A percentile compares a stretch with the other conserved stretches of the same genome.
These are phyloP conservation scores for Procambarus virginalis DNA, from an alignment of 1,140 invertebrate species.

Conservation along the genomic window DNA sequence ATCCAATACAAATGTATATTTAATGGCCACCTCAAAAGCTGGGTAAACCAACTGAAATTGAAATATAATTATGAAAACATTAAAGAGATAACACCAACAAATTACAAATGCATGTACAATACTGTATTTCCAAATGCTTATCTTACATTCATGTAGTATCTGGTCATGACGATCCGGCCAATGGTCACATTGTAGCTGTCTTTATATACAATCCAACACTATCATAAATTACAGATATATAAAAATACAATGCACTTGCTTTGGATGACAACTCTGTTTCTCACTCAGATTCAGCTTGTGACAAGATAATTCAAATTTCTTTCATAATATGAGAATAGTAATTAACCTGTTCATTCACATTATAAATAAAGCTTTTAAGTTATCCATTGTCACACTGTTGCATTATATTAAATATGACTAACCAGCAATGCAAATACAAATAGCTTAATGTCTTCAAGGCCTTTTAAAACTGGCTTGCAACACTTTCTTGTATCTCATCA, in stretches of 20 bases:
- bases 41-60: no score
- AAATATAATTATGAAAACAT: no score
- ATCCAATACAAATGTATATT: no score
- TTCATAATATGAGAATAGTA: neutral
- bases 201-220: conserved; percentile 17
- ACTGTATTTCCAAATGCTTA: neutral
- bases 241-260: conserved; percentile 60
- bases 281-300: conserved; percentile 17
- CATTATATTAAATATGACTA: neutral
- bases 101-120: conserved; percentile 12
- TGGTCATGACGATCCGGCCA: conserved; percentile 32
- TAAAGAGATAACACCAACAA: neutral
- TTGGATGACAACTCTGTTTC: conserved; percentile 49
- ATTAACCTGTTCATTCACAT: neutral
- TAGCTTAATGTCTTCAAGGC: neutral
- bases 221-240: conserved; percentile 54
- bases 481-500: neutral
- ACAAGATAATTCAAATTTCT: neutral
- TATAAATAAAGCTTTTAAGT: neutral
- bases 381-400: neutral
- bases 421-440: neutral
- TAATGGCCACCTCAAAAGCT: no score
- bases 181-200: conserved; percentile 11
- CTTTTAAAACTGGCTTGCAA: neutral
- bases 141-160: neutral